A percentile compares a stretch with the other conserved stretches of the same genome.
Conservation (phyloP, 1,140 invertebrate species). For the Pachypsylla venusta region DNA sequence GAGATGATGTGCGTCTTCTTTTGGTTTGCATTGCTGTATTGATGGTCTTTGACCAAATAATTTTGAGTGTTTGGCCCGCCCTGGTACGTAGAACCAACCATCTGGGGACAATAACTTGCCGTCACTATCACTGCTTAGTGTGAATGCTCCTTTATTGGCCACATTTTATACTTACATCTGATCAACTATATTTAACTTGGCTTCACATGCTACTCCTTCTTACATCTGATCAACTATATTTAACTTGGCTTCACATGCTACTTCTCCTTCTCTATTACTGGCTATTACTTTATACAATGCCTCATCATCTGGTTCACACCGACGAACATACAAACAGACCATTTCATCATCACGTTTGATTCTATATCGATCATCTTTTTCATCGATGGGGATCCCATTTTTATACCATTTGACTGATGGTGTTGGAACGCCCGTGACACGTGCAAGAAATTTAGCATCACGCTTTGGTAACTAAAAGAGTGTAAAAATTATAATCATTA, state of each 20-base stretch:
- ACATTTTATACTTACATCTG: constrained; percentile 72
- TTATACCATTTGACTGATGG: constrained; percentile 78
- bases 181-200: constrained; percentile 56
- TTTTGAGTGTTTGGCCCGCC: no score
- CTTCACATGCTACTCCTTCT: constrained; percentile 52
- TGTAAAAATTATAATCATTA: no score
- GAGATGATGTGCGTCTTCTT: no score
- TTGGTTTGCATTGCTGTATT: no score
- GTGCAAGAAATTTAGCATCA: constrained; percentile 66
- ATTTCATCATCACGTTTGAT: constrained; percentile 64
- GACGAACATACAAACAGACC: constrained; percentile 53
- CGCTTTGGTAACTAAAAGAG: constrained; percentile 42
- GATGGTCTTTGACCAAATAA: no score
- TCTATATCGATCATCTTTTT: constrained; percentile 50
- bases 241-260: constrained; percentile 52
- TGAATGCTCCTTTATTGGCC: no score
- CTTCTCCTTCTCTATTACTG: constrained; percentile 63
- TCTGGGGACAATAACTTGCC: no score
- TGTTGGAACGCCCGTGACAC: constrained; percentile 67
- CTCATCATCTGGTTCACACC: constrained; percentile 47
- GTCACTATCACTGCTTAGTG: no score
- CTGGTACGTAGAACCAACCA: no score
- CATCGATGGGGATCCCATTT: constrained; percentile 48
- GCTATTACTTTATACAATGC: constrained; percentile 64
- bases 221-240: constrained; percentile 69